A percentile compares a stretch with the other conserved stretches of the same genome.
Conservation (phyloP, 1,140 invertebrate species). For the Nymphalis io region DNA sequence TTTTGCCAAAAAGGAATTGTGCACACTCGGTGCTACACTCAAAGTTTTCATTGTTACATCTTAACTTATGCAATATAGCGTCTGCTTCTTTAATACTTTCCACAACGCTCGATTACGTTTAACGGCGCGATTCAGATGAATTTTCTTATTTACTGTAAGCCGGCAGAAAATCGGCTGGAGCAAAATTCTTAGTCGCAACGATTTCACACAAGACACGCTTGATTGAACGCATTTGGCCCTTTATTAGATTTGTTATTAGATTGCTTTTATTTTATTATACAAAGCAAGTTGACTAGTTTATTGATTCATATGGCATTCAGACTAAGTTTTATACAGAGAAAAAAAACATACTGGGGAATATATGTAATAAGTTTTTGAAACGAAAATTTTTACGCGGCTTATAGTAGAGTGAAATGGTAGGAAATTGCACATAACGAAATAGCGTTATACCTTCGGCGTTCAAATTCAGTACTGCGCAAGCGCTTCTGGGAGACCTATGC, state of each 20-base stretch:
- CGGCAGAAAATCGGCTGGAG: conserved; percentile 60
- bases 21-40: conserved; percentile 70
- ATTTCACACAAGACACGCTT: conserved; percentile 67
- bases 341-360: no score
- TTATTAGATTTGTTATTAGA: conserved; percentile 47
- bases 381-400: no score
- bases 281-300: conserved; percentile 22
- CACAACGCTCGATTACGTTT: conserved; percentile 76
- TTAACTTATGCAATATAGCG: conserved; percentile 79
- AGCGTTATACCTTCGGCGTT: no score
- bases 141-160: conserved; percentile 77
- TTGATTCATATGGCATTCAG: conserved; percentile 10
- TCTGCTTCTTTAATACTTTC: conserved; percentile 78
- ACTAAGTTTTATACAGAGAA: background rate
- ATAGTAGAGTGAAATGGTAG: no score
- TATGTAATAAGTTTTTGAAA: no score
- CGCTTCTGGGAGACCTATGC: no score
- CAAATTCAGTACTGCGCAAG: no score
- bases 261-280: conserved; percentile 43
- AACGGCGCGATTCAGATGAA: conserved; percentile 71
- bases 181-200: conserved; percentile 58
- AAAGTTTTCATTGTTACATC: conserved; percentile 79
- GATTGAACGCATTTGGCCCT: conserved; percentile 57
- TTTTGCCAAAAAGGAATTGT: conserved; percentile 67
- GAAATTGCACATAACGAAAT: no score